Base-by-base conservation (phyloP, 2,797 vertebrate species). In the Leptoclinus maculatus region DNA sequence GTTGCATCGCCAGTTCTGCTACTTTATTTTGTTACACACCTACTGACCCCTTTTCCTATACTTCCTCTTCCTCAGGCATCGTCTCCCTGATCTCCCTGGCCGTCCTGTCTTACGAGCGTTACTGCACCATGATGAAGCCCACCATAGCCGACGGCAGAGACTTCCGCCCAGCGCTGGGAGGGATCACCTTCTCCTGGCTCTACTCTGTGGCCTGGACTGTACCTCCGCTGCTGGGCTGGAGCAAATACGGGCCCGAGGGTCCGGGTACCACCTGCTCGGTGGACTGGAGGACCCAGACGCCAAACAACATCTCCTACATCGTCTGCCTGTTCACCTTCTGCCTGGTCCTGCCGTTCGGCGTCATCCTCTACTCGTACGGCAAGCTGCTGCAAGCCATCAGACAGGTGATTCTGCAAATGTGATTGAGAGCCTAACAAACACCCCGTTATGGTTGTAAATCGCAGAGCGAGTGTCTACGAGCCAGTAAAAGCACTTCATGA, bases 171-270 rank as follows among this genome's bases (percentile, higher is more conserved):
- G 86, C 87, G 1, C 87, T 95, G 80, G 36, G 74, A 7, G 95
- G 94, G 29, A 96, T 97, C 69, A 71, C 92, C 82, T 94, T 96
- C 83, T 96, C 96, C 77, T 97, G 96, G 96, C 83, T 88, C 0
- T 97, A 97, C 85, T 95, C 95, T 0, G 45, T 96, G 82, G 74
- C 87, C 58, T 97, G 96, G 96, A 94, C 94, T 0, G 67, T 92
- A 3, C 95, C 96, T 0, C 95, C 94, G 0, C 91, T 96, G 41
- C 92, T 97, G 54, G 95, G 96, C 71, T 97, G 96, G 96, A 97
- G 96, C 92, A 90, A 76, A 39, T 97, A 96, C 0, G 94, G 95
- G 7, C 96, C 94, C 1, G 96, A 97, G 87, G 96, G 95, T 21
- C 90, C 96, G 7, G 96, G 96, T 14, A 95, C 95, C 66, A 96